Base-by-base conservation (phyloP, 2,797 vertebrate species). In the Sciaenops ocellatus region DNA sequence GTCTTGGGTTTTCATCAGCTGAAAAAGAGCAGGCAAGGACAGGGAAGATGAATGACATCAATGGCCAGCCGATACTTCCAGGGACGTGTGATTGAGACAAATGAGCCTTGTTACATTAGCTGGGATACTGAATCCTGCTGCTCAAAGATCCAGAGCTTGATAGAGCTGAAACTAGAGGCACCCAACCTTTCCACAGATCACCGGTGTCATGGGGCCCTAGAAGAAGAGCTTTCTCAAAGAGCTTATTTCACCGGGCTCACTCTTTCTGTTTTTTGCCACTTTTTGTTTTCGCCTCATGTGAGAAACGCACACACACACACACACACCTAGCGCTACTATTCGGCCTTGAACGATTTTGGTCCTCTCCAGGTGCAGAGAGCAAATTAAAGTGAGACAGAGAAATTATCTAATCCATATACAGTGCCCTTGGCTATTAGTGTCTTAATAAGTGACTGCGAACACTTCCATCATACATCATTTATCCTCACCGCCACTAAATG, bases 81-180 rank as follows among this genome's bases (percentile, higher is more conserved):
- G 93, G 92, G 93, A 94, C 82, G 88, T 92, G 94, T 93, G 94
- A 95, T 94, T 93, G 94, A 95, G 95, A 95, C 94, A 95, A 95
- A 95, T 93, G 95, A 94, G 93, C 89, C 93, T 95, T 94, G 94
- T 95, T 95, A 94, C 92, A 92, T 95, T 95, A 94, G 93, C 89
- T 87, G 89, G 92, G 94, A 93, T 93, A 95, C 93, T 84, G 92
- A 95, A 95, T 93, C 94, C 92, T 83, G 88, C 88, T 89, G 90
- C 90, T 94, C 92, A 86, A 84, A 95, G 95, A 95, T 95, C 93
- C 90, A 93, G 78, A 88, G 92, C 87, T 85, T 86, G 95, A 95
- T 94, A 95, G 94, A 94, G 91, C 92, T 94, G 94, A 94, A 95
- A 95, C 95, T 82, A 86, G 93, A 96, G 84, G 92, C 94, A 89